Conservation (phyloP, 2,797 vertebrate genomes). For the Gallinago solitaria region DNA sequence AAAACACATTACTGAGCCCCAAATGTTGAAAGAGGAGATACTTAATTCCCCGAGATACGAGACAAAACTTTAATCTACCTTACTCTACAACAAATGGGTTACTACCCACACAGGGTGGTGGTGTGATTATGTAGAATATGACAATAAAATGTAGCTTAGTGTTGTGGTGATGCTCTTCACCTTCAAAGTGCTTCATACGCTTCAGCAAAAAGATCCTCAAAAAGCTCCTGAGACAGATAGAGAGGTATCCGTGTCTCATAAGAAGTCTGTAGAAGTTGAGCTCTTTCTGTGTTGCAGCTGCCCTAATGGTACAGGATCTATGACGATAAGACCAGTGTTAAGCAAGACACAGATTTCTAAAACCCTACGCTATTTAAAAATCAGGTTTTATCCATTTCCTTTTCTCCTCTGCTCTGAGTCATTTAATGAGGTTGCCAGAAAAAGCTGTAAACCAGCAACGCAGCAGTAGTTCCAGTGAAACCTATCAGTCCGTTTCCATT, state of each 20-base stretch:
- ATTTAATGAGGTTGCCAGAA: background rate
- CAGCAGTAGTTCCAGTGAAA: constrained; percentile 18
- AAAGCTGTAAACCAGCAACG: background rate
- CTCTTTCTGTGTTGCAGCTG: background rate
- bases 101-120: background rate
- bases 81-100: background rate
- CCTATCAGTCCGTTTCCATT: background rate
- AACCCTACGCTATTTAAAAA: background rate
- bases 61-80: background rate
- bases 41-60: background rate
- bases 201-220: background rate
- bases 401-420: background rate
- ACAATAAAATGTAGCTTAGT: background rate
- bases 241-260: background rate
- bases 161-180: background rate
- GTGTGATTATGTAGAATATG: background rate
- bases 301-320: background rate
- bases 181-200: background rate
- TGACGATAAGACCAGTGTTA: background rate
- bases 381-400: background rate
- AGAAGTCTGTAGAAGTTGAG: background rate
- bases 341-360: background rate
- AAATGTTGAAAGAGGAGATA: background rate
- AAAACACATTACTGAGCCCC: background rate
- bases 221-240: background rate